Conservation (phyloP, 2,888 invertebrate genomes). For the Drosophila percnosoma region DNA sequence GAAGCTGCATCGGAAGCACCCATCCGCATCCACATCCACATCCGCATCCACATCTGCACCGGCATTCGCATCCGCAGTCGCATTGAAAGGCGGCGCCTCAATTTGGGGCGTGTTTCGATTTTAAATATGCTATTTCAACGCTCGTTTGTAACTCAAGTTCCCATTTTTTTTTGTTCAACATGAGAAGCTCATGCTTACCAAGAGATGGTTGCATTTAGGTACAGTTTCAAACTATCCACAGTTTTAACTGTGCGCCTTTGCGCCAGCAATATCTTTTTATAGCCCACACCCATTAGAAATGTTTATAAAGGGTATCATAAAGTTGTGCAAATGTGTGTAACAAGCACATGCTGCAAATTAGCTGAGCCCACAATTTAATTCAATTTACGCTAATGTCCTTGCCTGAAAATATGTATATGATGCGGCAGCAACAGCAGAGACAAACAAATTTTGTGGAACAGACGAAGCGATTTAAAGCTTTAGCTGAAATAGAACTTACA, state of each 20-base stretch:
- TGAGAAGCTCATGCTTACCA: neutral
- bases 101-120: constrained; percentile 49
- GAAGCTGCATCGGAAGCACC: constrained; percentile 29
- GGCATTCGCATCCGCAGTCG: constrained; percentile 10
- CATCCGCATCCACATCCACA: constrained; percentile 20
- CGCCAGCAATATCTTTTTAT: neutral
- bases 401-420: constrained; percentile 1
- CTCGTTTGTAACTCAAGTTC: neutral
- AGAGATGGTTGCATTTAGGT: neutral
- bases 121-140: constrained; percentile 34
- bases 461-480: constrained; percentile 23
- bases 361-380: constrained; percentile 25
- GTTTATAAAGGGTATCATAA: neutral
- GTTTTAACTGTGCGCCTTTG: too few species aligned
- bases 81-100: constrained; percentile 24
- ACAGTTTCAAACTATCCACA: neutral
- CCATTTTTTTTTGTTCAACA: neutral
- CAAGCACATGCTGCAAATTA: constrained; percentile 14
- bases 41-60: constrained; percentile 12
- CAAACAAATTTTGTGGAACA: constrained; percentile 26
- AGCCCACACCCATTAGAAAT: neutral
- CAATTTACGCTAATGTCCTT: constrained; percentile 26
- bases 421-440: constrained; percentile 1
- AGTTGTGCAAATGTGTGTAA: neutral
- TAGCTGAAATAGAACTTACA: neutral